Base-by-base conservation (phyloP, 1,140 invertebrate species). In the Anoplolepis gracilipes region DNA sequence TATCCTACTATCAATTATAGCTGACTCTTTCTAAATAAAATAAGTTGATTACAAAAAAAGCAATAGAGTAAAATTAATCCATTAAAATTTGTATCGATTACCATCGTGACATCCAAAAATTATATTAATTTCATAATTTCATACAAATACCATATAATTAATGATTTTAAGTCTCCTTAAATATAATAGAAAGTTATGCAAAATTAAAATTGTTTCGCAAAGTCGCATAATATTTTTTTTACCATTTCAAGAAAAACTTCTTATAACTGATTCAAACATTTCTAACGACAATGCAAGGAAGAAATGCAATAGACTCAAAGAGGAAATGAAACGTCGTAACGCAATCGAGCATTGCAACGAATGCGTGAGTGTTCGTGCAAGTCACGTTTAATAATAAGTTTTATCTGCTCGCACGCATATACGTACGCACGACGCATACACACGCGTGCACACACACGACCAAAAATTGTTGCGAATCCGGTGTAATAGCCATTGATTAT, bases 341-440 rank as follows among this genome's bases (percentile, higher is more conserved):
- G 65, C 64, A 57, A 69, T 82, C 16, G 46, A n/a, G 13, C 22
- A 13, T 64, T 30, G 19, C 36, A 19, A 73, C n/a, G 42, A 59
- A 53, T 13, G 67, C 36, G 36, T 36, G 42, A 39, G 30, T 13
- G 49, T 46, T 72, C 53, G 28, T 30, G 78, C 78, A 82, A 82
- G 67, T 82, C 78, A 82, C 53, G 67, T 19, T 73, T 82, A 72
- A 82, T 81, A 67, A 79, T 55, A 42, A 73, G n/a, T 73, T 46
- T 72, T 25, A 82, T 28, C 13, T 72, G 36, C 2, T 42, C 36
- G 61, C 64, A 8, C 2, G 16, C 30, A n/a, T n/a, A n/a, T n/a
- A 4, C 30, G 16, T 4, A 10, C 19, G 5, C 53, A 19, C n/a
- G n/a, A n/a, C n/a, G n/a, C n/a, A n/a, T n/a, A n/a, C n/a, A n/a